Conservation (phyloP, 2,888 invertebrate species). For the Endotricha flammealis region DNA sequence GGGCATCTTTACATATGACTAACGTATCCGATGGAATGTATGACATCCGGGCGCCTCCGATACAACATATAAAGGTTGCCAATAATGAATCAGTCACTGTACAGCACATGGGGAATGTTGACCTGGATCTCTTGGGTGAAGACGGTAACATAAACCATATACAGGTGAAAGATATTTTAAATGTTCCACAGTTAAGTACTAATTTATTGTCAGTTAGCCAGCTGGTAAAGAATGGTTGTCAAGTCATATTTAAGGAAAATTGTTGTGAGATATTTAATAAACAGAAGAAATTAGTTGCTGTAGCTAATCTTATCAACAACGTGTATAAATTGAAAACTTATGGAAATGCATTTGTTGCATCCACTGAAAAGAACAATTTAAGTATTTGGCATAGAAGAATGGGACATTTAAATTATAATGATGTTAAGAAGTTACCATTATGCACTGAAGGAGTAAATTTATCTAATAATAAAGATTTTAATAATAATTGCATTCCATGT, state of each 20-base stretch:
- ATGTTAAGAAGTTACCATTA: background rate
- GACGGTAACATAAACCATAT: constrained; percentile 9
- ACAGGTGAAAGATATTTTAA: constrained; percentile 21
- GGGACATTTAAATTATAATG: background rate
- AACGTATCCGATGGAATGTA: constrained; percentile 18
- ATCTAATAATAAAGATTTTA: background rate
- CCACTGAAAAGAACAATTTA: background rate
- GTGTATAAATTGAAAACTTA: constrained; percentile 17
- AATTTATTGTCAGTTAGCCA: constrained; percentile 24
- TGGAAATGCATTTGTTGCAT: constrained; percentile 10
- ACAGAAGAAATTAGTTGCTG: constrained; percentile 12
- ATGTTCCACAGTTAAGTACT: constrained; percentile 17
- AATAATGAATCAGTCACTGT: constrained; percentile 17
- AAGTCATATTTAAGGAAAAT: constrained; percentile 15
- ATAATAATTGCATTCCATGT: background rate
- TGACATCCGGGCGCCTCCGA: constrained; percentile 13
- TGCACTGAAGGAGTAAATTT: background rate
- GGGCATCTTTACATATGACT: constrained; percentile 23
- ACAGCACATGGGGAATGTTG: constrained; percentile 17
- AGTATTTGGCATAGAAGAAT: background rate
- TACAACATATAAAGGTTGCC: constrained; percentile 18
- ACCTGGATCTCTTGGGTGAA: constrained; percentile 6
- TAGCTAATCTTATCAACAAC: constrained; percentile 16
- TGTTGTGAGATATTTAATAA: constrained; percentile 19
- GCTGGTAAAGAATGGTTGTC: too few species aligned